Conservation (phyloP, 2,113 vertebrate species). For the Dermatemys mawii region DNA sequence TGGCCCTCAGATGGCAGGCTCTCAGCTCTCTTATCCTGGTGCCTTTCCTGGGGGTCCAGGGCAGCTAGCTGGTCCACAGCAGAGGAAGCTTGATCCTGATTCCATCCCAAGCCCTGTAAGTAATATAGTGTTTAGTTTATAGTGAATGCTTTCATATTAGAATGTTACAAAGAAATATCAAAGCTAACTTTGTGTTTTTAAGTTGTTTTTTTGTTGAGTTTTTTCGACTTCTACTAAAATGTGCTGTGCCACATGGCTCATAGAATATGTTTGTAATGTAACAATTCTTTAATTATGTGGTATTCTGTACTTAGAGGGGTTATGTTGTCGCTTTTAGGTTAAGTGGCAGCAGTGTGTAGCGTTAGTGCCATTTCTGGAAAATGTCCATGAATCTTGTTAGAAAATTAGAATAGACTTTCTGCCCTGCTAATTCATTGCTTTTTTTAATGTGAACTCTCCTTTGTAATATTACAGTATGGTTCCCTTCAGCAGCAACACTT, state of each 20-base stretch:
- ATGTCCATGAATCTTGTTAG: background rate
- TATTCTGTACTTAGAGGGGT: background rate
- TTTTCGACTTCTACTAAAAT: background rate
- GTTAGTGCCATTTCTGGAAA: background rate
- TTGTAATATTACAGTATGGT: background rate
- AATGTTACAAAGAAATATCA: background rate
- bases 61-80: constrained; percentile 86
- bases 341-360: background rate
- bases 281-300: background rate
- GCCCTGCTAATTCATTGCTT: background rate
- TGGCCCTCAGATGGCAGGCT: constrained; percentile 84
- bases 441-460: background rate
- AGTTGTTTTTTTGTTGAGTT: rapidly evolving
- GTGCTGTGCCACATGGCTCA: background rate
- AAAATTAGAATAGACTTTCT: background rate
- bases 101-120: constrained; percentile 93
- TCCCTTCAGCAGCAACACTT: background rate
- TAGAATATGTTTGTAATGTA: background rate
- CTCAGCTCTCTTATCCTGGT: constrained; percentile 84
- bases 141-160: background rate
- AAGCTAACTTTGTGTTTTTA: background rate
- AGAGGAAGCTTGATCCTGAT: constrained; percentile 92
- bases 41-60: constrained; percentile 79
- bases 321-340: background rate
- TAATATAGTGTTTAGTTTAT: background rate